Percentiles rank a stretch among this genome's conserved stretches.
These are phyloP conservation scores for Scotopteryx bipunctaria DNA, from an alignment of 2,888 invertebrate species.

Conservation along the genomic window DNA sequence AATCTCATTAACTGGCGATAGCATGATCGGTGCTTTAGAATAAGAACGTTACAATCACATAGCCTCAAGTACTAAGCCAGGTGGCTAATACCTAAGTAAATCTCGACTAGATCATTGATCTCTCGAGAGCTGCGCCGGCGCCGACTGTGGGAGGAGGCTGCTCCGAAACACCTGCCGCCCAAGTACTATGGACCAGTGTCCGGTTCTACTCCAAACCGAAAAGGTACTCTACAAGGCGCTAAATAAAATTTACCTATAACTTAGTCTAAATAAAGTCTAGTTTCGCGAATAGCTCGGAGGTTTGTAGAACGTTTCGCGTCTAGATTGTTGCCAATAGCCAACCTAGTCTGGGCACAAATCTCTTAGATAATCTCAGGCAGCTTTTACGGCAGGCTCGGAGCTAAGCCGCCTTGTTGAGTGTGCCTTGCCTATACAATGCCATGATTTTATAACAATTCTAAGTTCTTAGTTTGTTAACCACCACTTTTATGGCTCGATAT, in stretches of 20 bases:
- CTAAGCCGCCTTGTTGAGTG: constrained; percentile 59
- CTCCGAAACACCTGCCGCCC: constrained; percentile 80
- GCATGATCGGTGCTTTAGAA: constrained; percentile 10
- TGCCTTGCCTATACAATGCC: constrained; percentile 59
- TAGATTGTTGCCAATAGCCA: constrained; percentile 45
- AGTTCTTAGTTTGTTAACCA: constrained; percentile 38
- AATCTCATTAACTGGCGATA: neutral
- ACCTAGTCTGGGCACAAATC: constrained; percentile 77
- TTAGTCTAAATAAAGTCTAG: constrained; percentile 44
- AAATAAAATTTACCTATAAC: constrained; percentile 51
- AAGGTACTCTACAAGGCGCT: constrained; percentile 33
- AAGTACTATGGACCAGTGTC: constrained; percentile 75
- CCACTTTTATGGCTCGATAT: constrained; percentile 22
- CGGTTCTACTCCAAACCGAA: constrained; percentile 38
- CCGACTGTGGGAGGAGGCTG: constrained; percentile 76
- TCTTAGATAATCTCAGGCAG: constrained; percentile 74
- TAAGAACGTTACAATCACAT: constrained; percentile 24
- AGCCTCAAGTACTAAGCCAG: constrained; percentile 36
- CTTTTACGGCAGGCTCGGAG: constrained; percentile 68
- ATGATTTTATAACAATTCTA: constrained; percentile 53
- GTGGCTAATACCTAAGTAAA: constrained; percentile 67
- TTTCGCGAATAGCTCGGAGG: constrained; percentile 28
- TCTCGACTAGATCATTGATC: constrained; percentile 80
- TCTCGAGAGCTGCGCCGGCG: constrained; percentile 70
- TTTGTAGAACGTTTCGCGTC: constrained; percentile 13